These are phyloP conservation scores for Stegodyphus mimosarum DNA, from an alignment of 1,140 invertebrate species.

Conservation along the genomic window DNA sequence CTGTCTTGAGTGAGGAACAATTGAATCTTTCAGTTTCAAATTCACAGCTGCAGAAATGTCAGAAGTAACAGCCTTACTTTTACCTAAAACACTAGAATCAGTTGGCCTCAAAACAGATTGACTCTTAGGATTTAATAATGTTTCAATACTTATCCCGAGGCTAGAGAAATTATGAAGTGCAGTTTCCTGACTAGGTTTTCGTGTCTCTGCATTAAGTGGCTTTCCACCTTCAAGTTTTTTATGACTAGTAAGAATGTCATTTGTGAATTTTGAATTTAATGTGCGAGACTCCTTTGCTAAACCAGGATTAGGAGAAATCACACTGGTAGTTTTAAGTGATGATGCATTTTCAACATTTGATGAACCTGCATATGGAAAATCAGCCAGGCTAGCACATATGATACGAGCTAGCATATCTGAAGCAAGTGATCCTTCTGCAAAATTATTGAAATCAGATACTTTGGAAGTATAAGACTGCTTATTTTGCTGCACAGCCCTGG, in stretches of 20 bases:
- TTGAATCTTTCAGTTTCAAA: slow-evolving; percentile 50
- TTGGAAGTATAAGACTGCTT: slow-evolving; percentile 41
- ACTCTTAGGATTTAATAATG: slow-evolving; percentile 47
- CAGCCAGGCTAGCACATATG: slow-evolving; percentile 62
- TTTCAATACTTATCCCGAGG: slow-evolving; percentile 41
- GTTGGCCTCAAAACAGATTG: slow-evolving; percentile 12
- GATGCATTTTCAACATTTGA: slow-evolving; percentile 41
- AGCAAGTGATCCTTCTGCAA: slow-evolving; percentile 53
- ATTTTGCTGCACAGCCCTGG: slow-evolving; percentile 21
- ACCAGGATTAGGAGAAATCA: slow-evolving; percentile 48
- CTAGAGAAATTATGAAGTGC: slow-evolving; percentile 25
- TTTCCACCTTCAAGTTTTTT: slow-evolving; percentile 43
- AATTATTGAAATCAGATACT: slow-evolving; percentile 43
- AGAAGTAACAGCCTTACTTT: slow-evolving; percentile 35
- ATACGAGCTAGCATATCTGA: slow-evolving; percentile 62
- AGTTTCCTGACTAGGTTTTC: slow-evolving; percentile 53
- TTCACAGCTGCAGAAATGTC: slow-evolving; percentile 36
- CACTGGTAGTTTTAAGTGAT: slow-evolving; percentile 32
- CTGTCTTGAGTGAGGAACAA: slow-evolving; percentile 55
- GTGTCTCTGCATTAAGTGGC: slow-evolving; percentile 23
- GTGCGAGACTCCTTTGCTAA: slow-evolving; percentile 20
- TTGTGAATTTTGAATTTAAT: slow-evolving; percentile 35
- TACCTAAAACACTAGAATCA: slow-evolving; percentile 10
- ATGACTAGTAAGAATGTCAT: slow-evolving; percentile 42
- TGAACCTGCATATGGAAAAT: slow-evolving; percentile 62